Conservation (phyloP, 2,113 vertebrate genomes). For the Uropsilus gracilis region DNA sequence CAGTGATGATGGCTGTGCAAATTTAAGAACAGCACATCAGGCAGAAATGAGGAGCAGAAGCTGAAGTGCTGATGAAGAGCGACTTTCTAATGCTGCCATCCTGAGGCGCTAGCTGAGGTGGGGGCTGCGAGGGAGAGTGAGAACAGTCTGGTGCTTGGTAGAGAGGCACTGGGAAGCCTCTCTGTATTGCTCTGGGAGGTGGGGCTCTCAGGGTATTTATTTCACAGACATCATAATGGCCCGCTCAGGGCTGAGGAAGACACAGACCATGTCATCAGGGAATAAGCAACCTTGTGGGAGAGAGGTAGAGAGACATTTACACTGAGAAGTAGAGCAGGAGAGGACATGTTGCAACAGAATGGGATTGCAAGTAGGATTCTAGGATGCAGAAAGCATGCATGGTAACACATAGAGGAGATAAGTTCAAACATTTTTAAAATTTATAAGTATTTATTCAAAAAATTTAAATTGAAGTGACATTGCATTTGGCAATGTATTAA, state of each 20-base stretch:
- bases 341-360: no score
- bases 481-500: background rate
- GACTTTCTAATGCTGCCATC: background rate
- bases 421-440: no score
- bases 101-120: background rate
- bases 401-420: background rate
- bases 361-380: background rate
- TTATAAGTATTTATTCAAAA: background rate
- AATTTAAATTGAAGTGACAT: background rate
- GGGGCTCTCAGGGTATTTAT: background rate
- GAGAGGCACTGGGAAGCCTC: background rate
- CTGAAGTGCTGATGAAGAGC: conserved; percentile 32
- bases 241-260: background rate
- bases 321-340: background rate
- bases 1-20: background rate
- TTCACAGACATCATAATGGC: background rate
- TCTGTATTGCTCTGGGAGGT: background rate
- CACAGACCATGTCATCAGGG: background rate
- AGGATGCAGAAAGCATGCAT: background rate
- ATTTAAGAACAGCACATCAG: background rate
- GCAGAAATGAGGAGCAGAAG: background rate
- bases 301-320: fast-evolving
- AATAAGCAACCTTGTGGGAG: background rate
- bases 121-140: background rate
- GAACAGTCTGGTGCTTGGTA: background rate